Evolutionary conservation across 2,888 invertebrate genomes (phyloP), one percentile per base, ranked within the genome.

Genomic region (Notodonta dromedarius): DNA sequence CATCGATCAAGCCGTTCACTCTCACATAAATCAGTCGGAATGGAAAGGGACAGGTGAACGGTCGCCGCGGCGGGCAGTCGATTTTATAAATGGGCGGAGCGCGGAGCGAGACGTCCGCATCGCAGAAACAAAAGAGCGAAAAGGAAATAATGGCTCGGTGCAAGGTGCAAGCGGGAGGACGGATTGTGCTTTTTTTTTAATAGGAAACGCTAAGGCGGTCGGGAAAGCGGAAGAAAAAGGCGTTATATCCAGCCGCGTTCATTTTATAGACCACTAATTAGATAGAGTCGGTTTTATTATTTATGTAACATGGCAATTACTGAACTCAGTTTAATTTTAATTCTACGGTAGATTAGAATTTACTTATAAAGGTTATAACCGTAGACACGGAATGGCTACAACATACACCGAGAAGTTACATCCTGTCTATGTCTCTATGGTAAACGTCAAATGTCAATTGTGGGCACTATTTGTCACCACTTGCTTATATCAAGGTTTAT

Each of bases 11-110:
- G 87, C 88, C 89, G 90, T 85, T 93, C 93, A 85, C 93, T 91
- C 93, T 86, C 93, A 92, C 93, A 93, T 93, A 92, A 93, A 93
- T 93, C 93, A 92, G 89, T 80, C 85, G 88, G 85, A 84, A 83
- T 83, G 82, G 93, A 93, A 88, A 88, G 91, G 90, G 93, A 93
- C 93, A 92, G 93, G 91, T 90, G 92, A 89, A 85, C 85, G 87
- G 89, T 84, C 89, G 87, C 73, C 65, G 83, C 80, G 82, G 80
- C 86, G 84, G 84, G 83, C 90, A 90, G 88, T 89, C 91, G 92
- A 92, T 91, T 90, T 92, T 91, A 92, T 91, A 91, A 91, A 91
- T 93, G 93, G 93, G 93, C 92, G 93, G 93, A 88, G 93, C 90
- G 79, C 84, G 71, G 85, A 87, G 86, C 90, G 90, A 86, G 91